These are phyloP conservation scores for Hippasteria phrygiana DNA, from an alignment of 53 echinoderm and acorn worm genomes.

Conservation along the genomic window DNA sequence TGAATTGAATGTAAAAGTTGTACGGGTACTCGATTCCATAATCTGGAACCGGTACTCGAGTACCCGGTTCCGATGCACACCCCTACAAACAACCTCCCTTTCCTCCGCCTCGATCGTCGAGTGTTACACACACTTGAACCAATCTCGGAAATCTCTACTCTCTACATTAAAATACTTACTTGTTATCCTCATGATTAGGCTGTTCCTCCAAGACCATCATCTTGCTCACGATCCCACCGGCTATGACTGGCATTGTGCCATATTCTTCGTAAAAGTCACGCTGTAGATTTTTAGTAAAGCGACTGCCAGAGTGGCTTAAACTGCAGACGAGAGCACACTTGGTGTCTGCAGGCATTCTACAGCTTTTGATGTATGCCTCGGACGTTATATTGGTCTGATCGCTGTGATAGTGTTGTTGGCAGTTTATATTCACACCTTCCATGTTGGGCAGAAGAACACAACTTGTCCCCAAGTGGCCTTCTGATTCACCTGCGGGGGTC, in stretches of 20 bases:
- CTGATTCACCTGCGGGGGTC: conserved; percentile 73
- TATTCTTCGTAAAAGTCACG: conserved; percentile 60
- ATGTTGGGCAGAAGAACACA: conserved; percentile 84
- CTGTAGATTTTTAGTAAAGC: conserved; percentile 59
- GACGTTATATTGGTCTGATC: not conserved
- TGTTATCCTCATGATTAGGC: not conserved
- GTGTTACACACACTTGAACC: too few species aligned
- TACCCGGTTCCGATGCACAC: too few species aligned
- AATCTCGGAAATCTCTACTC: too few species aligned
- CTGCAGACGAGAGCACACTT: conserved; percentile 82
- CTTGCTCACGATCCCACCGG: conserved; percentile 75
- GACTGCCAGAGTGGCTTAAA: conserved; percentile 5
- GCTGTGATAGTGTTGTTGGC: conserved; percentile 44
- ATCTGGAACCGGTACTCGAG: too few species aligned
- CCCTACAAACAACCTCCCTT: too few species aligned
- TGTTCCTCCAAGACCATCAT: conserved; percentile 30
- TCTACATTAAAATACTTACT: not conserved
- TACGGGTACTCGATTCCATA: too few species aligned
- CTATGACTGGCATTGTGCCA: conserved; percentile 76
- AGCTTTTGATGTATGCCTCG: conserved; percentile 33
- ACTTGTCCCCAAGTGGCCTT: conserved; percentile 68
- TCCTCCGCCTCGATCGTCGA: too few species aligned
- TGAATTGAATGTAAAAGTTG: too few species aligned
- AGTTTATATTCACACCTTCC: conserved; percentile 74
- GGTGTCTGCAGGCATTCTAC: conserved; percentile 35